A percentile compares a stretch with the other conserved stretches of the same genome.
Evolutionary conservation across 2,797 vertebrate species (phyloP).

Genomic region (Neoniphon sammara): DNA sequence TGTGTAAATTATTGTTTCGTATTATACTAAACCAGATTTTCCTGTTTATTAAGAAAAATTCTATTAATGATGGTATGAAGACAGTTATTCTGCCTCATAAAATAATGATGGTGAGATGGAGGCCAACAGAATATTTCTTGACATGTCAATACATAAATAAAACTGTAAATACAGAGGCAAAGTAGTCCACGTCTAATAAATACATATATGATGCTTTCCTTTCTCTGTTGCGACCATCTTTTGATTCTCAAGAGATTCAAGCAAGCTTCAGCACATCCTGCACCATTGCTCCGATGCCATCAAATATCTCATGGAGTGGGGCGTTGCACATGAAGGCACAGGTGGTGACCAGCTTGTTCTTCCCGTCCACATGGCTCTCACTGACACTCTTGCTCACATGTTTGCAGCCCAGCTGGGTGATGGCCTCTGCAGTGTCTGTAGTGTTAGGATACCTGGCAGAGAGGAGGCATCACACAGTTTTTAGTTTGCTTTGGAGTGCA

Average conservation of each 20-base stretch:
- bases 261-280: constrained; percentile 86
- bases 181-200: not conserved
- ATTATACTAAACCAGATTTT: not conserved
- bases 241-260: constrained; percentile 55
- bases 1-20: constrained; percentile 28
- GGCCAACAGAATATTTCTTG: not conserved
- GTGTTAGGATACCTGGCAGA: constrained; percentile 83
- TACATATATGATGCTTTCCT: not conserved
- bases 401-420: constrained; percentile 83
- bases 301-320: constrained; percentile 83
- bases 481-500: not conserved
- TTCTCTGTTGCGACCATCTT: not conserved
- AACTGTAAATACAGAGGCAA: not conserved
- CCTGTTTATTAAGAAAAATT: constrained; percentile 8
- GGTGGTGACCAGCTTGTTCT: constrained; percentile 85
- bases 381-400: constrained; percentile 84
- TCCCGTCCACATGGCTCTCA: constrained; percentile 83
- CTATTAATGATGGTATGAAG: not conserved
- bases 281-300: constrained; percentile 85
- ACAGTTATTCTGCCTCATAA: constrained; percentile 1
- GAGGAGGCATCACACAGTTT: not conserved
- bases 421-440: constrained; percentile 78
- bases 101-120: not conserved
- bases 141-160: not conserved
- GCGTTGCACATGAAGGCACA: constrained; percentile 86